Conservation (phyloP, 2,797 vertebrate genomes). For the Notolepis coatsorum region DNA sequence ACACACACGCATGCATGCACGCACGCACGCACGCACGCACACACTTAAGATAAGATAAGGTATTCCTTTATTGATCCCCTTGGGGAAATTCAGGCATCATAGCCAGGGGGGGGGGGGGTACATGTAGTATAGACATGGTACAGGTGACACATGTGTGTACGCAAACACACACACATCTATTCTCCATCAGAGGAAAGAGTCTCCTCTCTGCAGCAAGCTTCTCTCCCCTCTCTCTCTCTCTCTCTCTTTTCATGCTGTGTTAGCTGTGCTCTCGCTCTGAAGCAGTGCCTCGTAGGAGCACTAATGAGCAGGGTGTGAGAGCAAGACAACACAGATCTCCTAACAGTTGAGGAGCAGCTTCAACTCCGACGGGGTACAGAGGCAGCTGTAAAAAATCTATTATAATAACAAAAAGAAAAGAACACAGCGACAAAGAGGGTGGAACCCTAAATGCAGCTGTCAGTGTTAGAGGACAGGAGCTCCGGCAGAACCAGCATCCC, state of each 20-base stretch:
- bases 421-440: constrained; percentile 9
- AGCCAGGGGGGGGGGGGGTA: too few relatives aligned
- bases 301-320: constrained; percentile 65
- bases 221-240: constrained; percentile 43
- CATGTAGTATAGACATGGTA: too few relatives aligned
- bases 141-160: too few relatives aligned
- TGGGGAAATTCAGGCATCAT: too few relatives aligned
- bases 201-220: constrained; percentile 62
- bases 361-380: constrained; percentile 25
- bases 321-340: constrained; percentile 59
- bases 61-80: too few relatives aligned
- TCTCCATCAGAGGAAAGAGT: constrained; percentile 52
- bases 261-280: constrained; percentile 60
- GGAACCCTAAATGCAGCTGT: constrained; percentile 17
- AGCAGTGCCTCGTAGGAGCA: constrained; percentile 61
- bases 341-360: constrained; percentile 57
- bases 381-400: constrained; percentile 19
- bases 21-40: not conserved
- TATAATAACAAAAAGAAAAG: too few relatives aligned
- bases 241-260: constrained; percentile 57
- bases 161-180: constrained; percentile 13
- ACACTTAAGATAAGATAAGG: too few relatives aligned
- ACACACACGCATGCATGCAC: too few relatives aligned
- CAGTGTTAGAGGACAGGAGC: constrained; percentile 15
- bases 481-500: constrained; percentile 16